These are phyloP conservation scores for Mobula hypostoma DNA, from an alignment of 2,113 vertebrate species.

Conservation along the genomic window DNA sequence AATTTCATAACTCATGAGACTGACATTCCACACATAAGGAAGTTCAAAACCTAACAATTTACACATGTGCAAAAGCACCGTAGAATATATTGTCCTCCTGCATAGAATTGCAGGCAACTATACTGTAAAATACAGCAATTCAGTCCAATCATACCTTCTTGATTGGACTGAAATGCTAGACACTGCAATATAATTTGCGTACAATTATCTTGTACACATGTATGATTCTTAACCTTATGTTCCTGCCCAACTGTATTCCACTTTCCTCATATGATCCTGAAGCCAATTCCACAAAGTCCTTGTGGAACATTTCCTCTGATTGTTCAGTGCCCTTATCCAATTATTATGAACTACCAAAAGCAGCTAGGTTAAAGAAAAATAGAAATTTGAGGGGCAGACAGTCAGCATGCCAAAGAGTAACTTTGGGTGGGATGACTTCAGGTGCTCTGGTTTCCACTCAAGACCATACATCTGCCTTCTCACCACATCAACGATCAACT, in stretches of 20 bases:
- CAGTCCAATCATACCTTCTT: background rate
- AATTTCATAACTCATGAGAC: background rate
- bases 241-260: background rate
- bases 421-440: no score
- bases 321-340: background rate
- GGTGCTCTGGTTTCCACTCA: no score
- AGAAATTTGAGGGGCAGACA: background rate
- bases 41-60: background rate
- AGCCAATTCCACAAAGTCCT: background rate
- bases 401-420: background rate
- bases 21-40: background rate
- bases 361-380: background rate
- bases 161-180: no score
- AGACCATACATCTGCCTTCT: no score
- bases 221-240: background rate
- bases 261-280: background rate
- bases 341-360: background rate
- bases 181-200: no score
- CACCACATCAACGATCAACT: no score
- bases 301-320: background rate
- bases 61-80: background rate
- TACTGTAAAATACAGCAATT: background rate
- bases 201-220: background rate
- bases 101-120: background rate
- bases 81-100: background rate